Evolutionary conservation across 1,140 invertebrate genomes (phyloP).

Genomic region (Bombus soroeensis): DNA sequence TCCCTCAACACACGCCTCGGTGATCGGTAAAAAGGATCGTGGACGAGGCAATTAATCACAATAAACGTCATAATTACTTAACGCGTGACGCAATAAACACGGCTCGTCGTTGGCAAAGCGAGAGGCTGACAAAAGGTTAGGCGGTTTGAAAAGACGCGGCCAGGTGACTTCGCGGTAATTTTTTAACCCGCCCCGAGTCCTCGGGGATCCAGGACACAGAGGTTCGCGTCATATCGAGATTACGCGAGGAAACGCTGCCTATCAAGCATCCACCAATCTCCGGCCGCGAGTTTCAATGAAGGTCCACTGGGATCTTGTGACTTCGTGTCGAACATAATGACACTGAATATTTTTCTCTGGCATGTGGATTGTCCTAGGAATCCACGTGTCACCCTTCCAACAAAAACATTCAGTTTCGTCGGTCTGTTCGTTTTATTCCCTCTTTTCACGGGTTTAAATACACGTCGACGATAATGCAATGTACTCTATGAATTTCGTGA

Average conservation of each 20-base stretch:
- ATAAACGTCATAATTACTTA: conserved; percentile 47
- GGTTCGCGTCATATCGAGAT: conserved; percentile 45
- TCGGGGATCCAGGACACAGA: conserved; percentile 9
- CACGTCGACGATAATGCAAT: background rate
- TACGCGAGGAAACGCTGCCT: conserved; percentile 43
- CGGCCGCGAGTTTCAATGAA: conserved; percentile 38
- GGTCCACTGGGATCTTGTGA: conserved; percentile 22
- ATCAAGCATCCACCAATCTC: conserved; percentile 44
- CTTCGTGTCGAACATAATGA: conserved; percentile 21
- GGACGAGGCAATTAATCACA: conserved; percentile 47
- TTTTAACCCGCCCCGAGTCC: conserved; percentile 28
- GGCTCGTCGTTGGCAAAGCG: conserved; percentile 6
- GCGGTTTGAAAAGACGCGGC: conserved; percentile 1
- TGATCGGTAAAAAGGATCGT: background rate
- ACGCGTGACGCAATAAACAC: conserved; percentile 10
- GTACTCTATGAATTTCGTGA: background rate
- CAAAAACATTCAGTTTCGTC: conserved; percentile 15
- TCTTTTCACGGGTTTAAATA: conserved; percentile 4
- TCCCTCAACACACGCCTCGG: background rate
- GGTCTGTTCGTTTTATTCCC: background rate
- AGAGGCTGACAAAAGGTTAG: background rate
- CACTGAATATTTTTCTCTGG: conserved; percentile 1
- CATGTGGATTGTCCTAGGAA: conserved; percentile 14
- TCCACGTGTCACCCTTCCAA: background rate
- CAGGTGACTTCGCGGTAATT: conserved; percentile 29